phyloP scores from a whole-genome alignment of 2,797 vertebrate species.

The Smutsia gigantea region DNA sequence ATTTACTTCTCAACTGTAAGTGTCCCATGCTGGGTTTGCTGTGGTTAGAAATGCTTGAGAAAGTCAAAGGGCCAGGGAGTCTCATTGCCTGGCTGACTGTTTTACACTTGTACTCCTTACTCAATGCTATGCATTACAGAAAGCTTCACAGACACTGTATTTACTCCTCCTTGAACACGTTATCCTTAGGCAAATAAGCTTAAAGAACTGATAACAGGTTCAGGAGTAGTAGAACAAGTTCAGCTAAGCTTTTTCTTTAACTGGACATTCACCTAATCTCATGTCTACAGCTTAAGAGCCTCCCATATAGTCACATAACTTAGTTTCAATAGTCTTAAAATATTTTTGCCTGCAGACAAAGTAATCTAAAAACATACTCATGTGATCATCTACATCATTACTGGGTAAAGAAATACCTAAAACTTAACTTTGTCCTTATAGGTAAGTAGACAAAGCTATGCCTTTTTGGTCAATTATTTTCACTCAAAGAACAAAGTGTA shows the following conservation, averaged over 20 bases:
- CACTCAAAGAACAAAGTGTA: background rate
- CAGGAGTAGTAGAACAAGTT: background rate
- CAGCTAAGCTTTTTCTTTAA: background rate
- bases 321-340: background rate
- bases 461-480: background rate
- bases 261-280: background rate
- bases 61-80: background rate
- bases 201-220: background rate
- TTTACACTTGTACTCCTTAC: background rate
- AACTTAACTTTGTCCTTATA: background rate
- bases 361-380: background rate
- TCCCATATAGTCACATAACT: background rate
- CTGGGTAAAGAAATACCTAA: background rate
- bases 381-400: background rate
- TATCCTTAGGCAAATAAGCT: constrained; percentile 6
- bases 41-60: background rate
- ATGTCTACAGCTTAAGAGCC: background rate
- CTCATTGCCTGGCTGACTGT: background rate
- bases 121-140: background rate
- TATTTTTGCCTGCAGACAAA: background rate
- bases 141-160: background rate
- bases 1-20: background rate
- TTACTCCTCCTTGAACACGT: background rate
- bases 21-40: background rate
- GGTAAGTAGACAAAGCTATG: background rate